These are phyloP conservation scores for Aricia artaxerxes DNA, from an alignment of 2,888 invertebrate species.

Conservation along the genomic window DNA sequence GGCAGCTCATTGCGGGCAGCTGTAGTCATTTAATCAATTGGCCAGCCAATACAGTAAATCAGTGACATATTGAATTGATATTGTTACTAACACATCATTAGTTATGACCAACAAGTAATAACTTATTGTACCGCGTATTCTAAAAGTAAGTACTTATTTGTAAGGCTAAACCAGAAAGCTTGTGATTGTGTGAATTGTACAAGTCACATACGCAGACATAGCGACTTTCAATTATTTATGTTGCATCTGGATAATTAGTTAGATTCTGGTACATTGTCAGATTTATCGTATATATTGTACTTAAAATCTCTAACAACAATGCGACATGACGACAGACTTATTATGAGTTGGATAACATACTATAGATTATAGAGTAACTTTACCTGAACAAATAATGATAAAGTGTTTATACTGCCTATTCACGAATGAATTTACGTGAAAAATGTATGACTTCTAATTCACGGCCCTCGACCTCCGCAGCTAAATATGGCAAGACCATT, in stretches of 20 bases:
- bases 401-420: too few relatives aligned
- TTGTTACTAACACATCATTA: constrained; percentile 47
- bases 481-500: background rate
- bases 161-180: background rate
- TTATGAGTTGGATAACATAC: too few relatives aligned
- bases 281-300: too few relatives aligned
- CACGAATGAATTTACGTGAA: too few relatives aligned
- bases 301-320: too few relatives aligned
- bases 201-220: background rate
- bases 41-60: constrained; percentile 79
- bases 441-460: background rate
- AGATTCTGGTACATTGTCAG: too few relatives aligned
- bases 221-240: too few relatives aligned
- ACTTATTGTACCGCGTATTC: background rate
- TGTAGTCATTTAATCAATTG: constrained; percentile 80
- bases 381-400: too few relatives aligned
- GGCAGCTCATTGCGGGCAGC: constrained; percentile 69
- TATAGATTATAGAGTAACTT: too few relatives aligned
- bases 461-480: background rate
- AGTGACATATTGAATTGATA: constrained; percentile 80
- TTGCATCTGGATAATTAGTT: too few relatives aligned
- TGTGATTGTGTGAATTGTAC: background rate
- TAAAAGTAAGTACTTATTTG: background rate
- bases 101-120: constrained; percentile 53
- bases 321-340: too few relatives aligned